Conservation (phyloP, 2,113 vertebrate genomes). For the Falcunculus frontatus region DNA sequence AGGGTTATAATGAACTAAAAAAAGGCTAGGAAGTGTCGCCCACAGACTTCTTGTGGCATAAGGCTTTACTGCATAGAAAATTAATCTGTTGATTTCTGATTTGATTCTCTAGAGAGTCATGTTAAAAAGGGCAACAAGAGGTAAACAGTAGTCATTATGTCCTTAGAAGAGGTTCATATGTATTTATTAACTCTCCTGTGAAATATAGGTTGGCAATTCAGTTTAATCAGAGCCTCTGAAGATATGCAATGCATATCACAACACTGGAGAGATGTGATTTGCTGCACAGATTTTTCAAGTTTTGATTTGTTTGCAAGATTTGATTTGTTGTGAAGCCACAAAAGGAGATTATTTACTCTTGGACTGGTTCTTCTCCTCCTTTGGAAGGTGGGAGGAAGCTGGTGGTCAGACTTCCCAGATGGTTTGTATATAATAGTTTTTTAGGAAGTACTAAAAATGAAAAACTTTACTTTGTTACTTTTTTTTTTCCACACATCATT, state of each 20-base stretch:
- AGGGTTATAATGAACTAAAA: background rate
- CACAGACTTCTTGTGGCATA: background rate
- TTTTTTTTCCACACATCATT: background rate
- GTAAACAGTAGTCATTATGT: background rate
- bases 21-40: background rate
- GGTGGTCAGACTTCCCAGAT: conserved; percentile 1
- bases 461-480: background rate
- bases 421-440: background rate
- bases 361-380: background rate
- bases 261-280: background rate
- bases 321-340: background rate
- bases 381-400: background rate
- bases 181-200: background rate
- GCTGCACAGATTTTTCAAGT: background rate
- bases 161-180: background rate
- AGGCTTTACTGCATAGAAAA: background rate
- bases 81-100: background rate
- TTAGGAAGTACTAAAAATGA: conserved; percentile 5
- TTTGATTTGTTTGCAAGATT: background rate
- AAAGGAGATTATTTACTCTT: background rate
- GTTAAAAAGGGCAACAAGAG: background rate
- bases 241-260: background rate
- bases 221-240: background rate
- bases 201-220: background rate
- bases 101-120: background rate